Base-by-base conservation (phyloP, 2,113 vertebrate species). In the Apteryx mantelli region DNA sequence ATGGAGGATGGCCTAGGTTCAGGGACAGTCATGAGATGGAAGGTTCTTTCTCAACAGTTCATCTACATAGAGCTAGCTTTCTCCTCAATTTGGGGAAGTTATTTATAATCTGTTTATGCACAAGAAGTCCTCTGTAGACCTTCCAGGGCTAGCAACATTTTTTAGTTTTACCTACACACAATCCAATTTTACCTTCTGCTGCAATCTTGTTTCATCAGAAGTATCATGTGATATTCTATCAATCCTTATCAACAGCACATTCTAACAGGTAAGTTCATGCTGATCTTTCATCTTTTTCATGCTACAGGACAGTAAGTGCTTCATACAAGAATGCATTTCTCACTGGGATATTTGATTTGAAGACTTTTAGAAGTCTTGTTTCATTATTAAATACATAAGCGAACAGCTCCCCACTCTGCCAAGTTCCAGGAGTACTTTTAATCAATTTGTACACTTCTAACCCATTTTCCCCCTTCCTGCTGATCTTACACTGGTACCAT, bases 131-230 rank as follows among this genome's bases (percentile, higher is more conserved):
- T 12, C 32, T 73, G 19, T 5, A 79, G 60, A 24, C 32, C 36
- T 84, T 87, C 71, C 53, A 61, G 50, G 18, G 42, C 36, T 42
- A 91, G 46, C 10, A 73, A 42, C 26, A 40, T 21, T 38, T 63
- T 92, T 93, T 38, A 81, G 55, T 66, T 30, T 91, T 82, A 94
- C 56, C 87, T 95, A 74, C 91, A 85, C 82, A 74, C 6, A 70
- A 50, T 63, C 34, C 82, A 95, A 56, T 53, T 96, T 86, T 82
- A 89, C 71, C 88, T 97, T 83, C 78, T 78, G n/a, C 53, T 89
- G 61, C 82, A 56, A 93, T 95, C 76, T 80, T 65, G 56, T 82
- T 86, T 32, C 10, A 1, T 64, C 85, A 83, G 15, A 82, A 82
- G 46, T 6, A 18, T 24, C 79, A 89, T 22, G 84, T 34, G 89